A percentile compares a stretch with the other conserved stretches of the same genome.
Evolutionary conservation across 2,113 vertebrate species (phyloP).

Genomic region (Malaclemys terrapin): DNA sequence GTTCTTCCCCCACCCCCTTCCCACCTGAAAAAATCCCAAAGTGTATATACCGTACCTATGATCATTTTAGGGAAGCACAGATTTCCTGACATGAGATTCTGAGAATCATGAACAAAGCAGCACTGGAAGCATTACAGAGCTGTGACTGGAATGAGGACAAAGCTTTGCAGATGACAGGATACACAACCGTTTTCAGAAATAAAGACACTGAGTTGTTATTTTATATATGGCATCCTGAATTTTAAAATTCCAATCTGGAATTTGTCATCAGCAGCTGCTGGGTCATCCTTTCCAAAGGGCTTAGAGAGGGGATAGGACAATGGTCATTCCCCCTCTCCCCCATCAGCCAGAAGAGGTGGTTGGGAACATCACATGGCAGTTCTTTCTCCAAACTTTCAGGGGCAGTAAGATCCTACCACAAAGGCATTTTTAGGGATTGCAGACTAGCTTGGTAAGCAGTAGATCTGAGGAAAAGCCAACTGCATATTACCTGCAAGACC

Average conservation of each 20-base stretch:
- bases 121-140: background rate
- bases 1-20: rapidly evolving
- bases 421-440: background rate
- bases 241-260: background rate
- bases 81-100: background rate
- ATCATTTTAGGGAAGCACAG: background rate
- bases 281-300: background rate
- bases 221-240: background rate
- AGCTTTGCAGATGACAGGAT: background rate
- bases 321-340: background rate
- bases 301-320: background rate
- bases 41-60: background rate
- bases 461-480: background rate
- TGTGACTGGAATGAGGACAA: background rate
- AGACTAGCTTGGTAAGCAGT: background rate
- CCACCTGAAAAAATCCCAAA: background rate
- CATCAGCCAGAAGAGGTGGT: background rate
- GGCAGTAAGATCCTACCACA: background rate
- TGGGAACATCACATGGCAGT: background rate
- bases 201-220: background rate
- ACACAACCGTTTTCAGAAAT: background rate
- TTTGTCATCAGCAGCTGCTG: background rate
- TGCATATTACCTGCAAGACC: background rate
- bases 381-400: background rate
- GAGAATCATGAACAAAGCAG: background rate